A percentile compares a stretch with the other conserved stretches of the same genome.
These are phyloP conservation scores for Charaxes varanes DNA, from an alignment of 1,140 invertebrate species.

Conservation along the genomic window DNA sequence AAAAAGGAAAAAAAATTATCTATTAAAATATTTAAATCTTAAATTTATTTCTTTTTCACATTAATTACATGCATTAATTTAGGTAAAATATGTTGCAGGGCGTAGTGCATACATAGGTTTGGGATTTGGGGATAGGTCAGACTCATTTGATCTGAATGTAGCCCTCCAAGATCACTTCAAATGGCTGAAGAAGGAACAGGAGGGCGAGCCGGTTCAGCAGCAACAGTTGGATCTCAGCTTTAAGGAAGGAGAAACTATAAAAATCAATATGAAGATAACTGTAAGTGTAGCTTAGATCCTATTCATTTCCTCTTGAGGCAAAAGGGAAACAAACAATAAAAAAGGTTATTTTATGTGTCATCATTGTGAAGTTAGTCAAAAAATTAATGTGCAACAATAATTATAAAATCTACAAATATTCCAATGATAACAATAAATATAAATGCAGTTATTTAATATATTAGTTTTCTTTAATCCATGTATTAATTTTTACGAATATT, in stretches of 20 bases:
- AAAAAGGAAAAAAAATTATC: too few species aligned
- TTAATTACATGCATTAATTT: not conserved
- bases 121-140: conserved; percentile 97
- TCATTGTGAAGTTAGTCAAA: too few species aligned
- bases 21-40: too few species aligned
- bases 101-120: conserved; percentile 97
- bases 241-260: conserved; percentile 98
- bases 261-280: conserved; percentile 98
- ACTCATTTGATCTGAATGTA: conserved; percentile 99
- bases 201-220: conserved; percentile 85
- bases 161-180: conserved; percentile 99
- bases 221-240: conserved; percentile 96
- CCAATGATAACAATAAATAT: too few species aligned
- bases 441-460: too few species aligned
- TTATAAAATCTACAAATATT: too few species aligned
- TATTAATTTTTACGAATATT: too few species aligned
- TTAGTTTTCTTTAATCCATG: too few species aligned
- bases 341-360: too few species aligned
- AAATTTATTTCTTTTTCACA: not conserved
- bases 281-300: conserved; percentile 77
- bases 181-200: conserved; percentile 94
- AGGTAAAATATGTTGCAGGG: conserved; percentile 73
- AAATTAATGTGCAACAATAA: too few species aligned
- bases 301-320: not conserved
- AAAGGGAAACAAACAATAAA: too few species aligned